Conservation (phyloP, 2,888 invertebrate species). For the Acanthoscelides obtectus region DNA sequence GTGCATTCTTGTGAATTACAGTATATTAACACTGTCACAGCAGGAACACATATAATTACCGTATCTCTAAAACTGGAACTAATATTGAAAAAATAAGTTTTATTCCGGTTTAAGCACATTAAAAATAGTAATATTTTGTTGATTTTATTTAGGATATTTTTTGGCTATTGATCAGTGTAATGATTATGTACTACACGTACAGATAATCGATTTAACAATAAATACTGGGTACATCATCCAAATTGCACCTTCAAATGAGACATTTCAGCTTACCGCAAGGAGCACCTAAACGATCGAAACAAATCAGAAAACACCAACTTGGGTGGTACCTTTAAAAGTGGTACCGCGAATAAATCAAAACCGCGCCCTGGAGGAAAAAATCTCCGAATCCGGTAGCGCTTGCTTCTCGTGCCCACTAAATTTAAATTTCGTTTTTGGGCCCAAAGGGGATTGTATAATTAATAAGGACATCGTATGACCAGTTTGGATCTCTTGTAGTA, state of each 20-base stretch:
- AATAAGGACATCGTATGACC: too few species aligned
- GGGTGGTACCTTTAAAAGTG: not conserved
- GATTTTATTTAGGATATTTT: too few species aligned
- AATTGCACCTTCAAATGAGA: not conserved
- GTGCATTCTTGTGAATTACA: too few species aligned
- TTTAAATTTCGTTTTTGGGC: not conserved
- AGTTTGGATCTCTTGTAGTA: too few species aligned
- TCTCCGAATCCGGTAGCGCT: not conserved
- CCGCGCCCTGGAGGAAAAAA: not conserved
- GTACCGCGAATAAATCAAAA: not conserved
- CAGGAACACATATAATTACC: too few species aligned
- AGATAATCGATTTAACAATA: not conserved
- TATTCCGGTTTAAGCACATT: too few species aligned
- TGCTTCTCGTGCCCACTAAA: not conserved
- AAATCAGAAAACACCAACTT: not conserved
- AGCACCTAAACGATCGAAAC: not conserved
- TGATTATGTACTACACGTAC: too few species aligned
- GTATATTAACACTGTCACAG: too few species aligned
- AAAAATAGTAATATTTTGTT: too few species aligned
- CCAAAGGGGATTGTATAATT: not conserved
- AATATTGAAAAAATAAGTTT: too few species aligned
- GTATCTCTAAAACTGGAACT: too few species aligned
- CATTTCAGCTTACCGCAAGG: not conserved
- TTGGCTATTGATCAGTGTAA: too few species aligned
- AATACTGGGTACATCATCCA: not conserved